A percentile compares a stretch with the other conserved stretches of the same genome.
Conservation (phyloP, 2,888 invertebrate species). For the Steinernema hermaphroditum region DNA sequence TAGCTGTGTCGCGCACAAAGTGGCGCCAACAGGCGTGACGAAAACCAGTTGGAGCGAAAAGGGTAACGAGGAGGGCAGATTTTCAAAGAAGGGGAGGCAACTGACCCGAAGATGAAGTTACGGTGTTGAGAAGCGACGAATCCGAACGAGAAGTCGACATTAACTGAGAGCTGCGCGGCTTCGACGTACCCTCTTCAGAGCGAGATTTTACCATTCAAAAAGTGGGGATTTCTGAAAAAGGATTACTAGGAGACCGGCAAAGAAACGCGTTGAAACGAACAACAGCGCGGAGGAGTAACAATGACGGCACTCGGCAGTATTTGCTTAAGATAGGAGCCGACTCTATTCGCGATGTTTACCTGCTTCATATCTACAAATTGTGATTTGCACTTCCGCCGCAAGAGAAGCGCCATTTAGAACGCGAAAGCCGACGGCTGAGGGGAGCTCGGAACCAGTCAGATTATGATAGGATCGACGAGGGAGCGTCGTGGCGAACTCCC, state of each 20-base stretch:
- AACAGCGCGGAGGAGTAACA: too few relatives aligned
- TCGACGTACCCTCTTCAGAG: not conserved
- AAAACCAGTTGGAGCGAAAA: conserved; percentile 22
- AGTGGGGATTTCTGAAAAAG: not conserved
- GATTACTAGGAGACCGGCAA: not conserved
- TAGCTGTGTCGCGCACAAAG: conserved; percentile 18
- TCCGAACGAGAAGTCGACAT: conserved; percentile 27
- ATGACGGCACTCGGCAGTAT: too few relatives aligned
- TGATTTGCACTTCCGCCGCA: too few relatives aligned
- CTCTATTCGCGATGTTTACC: too few relatives aligned
- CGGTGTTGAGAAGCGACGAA: conserved; percentile 30
- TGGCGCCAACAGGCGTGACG: conserved; percentile 3
- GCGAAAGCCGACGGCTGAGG: too few relatives aligned
- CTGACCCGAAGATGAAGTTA: conserved; percentile 25
- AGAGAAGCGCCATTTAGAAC: too few relatives aligned
- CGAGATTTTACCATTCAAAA: conserved; percentile 30
- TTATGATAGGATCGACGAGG: too few relatives aligned
- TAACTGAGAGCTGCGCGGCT: conserved; percentile 10
- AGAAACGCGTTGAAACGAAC: too few relatives aligned
- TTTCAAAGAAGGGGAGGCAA: not conserved
- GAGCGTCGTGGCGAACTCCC: too few relatives aligned
- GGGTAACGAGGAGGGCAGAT: not conserved
- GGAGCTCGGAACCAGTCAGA: too few relatives aligned
- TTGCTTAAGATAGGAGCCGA: too few relatives aligned
- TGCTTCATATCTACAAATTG: too few relatives aligned